Percentiles rank a stretch among this genome's conserved stretches.
Evolutionary conservation across 2,888 invertebrate species (phyloP).

Genomic region (Campoletis raptor): DNA sequence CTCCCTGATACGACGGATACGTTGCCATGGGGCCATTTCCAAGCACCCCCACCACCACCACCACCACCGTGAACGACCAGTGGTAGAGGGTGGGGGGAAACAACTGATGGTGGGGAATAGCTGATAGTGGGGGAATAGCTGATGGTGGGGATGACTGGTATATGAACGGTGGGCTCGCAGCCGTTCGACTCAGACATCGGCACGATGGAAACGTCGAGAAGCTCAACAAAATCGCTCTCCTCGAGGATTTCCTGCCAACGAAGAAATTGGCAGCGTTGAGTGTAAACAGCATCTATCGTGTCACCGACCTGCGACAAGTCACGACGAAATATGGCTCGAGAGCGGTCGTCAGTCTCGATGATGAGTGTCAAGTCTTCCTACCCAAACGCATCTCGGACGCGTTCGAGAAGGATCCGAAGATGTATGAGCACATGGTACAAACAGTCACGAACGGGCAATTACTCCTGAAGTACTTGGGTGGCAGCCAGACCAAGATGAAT

Average conservation of each 20-base stretch:
- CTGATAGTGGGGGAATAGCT: constrained; percentile 58
- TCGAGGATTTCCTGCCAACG: constrained; percentile 40
- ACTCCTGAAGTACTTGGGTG: constrained; percentile 27
- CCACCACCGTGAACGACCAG: constrained; percentile 41
- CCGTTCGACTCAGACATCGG: neutral
- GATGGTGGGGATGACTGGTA: constrained; percentile 9
- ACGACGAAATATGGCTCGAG: constrained; percentile 38
- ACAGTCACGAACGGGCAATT: constrained; percentile 12
- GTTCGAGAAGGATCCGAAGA: constrained; percentile 37
- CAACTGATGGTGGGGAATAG: no score
- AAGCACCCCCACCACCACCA: constrained; percentile 39
- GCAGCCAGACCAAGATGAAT: constrained; percentile 3
- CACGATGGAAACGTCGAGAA: constrained; percentile 33
- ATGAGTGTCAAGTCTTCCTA: constrained; percentile 38
- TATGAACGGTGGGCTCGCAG: constrained; percentile 17
- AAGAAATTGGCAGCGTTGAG: constrained; percentile 33
- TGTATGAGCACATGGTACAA: constrained; percentile 23
- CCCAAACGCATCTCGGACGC: constrained; percentile 43
- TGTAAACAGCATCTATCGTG: constrained; percentile 15
- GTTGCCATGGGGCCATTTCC: constrained; percentile 38
- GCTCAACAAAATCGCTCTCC: constrained; percentile 55
- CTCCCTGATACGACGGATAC: constrained; percentile 76
- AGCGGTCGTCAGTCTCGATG: constrained; percentile 16
- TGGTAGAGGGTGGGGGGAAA: neutral
- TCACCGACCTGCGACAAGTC: constrained; percentile 37